A percentile compares a stretch with the other conserved stretches of the same genome.
These are phyloP conservation scores for Saccostrea echinata DNA, from an alignment of 1,140 invertebrate species.

Conservation along the genomic window DNA sequence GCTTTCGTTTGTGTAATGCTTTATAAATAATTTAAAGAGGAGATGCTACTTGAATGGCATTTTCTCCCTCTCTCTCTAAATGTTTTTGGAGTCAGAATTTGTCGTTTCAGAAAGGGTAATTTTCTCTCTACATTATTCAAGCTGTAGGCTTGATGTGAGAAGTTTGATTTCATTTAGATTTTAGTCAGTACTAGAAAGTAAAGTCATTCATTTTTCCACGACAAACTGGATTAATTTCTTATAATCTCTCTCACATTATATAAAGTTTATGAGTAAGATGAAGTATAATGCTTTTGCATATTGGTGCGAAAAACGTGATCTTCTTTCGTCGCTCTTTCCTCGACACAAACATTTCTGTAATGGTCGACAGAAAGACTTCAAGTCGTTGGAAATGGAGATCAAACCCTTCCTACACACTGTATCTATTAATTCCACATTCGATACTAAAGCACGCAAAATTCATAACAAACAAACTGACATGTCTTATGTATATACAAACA, in stretches of 20 bases:
- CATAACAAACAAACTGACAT: conserved; percentile 18
- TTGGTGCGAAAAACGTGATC: not conserved
- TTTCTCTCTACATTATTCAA: not conserved
- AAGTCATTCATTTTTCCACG: no score
- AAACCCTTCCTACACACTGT: not conserved
- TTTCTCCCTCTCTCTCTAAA: not conserved
- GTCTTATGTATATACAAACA: not conserved
- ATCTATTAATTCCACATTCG: not conserved
- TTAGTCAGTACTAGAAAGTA: no score
- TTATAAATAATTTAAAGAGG: not conserved
- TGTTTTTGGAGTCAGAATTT: not conserved
- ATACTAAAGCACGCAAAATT: conserved; percentile 11
- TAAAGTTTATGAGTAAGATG: no score
- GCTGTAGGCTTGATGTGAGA: no score
- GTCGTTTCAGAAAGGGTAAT: not conserved
- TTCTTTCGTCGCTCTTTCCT: not conserved
- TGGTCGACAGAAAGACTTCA: not conserved
- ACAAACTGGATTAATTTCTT: no score
- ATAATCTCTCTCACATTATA: no score
- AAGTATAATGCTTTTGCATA: not conserved
- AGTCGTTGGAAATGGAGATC: not conserved
- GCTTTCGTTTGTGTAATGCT: not conserved
- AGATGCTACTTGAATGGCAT: not conserved
- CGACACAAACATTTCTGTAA: not conserved
- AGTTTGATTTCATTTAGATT: no score